These are phyloP conservation scores for Drosophila diplacantha DNA, from an alignment of 2,888 invertebrate genomes.

Conservation along the genomic window DNA sequence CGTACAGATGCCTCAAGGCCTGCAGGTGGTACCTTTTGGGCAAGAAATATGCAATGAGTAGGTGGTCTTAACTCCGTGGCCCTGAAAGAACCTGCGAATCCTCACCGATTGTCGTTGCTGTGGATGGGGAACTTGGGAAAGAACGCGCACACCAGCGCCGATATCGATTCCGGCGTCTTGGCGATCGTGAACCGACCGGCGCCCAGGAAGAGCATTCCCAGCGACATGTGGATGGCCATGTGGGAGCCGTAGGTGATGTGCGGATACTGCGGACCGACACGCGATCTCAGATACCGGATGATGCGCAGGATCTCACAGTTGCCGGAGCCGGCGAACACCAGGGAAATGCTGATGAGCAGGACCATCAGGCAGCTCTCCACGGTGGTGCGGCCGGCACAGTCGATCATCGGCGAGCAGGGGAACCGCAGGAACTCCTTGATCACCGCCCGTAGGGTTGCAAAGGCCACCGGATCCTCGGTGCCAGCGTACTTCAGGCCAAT, in stretches of 20 bases:
- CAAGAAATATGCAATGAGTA: slow-evolving; percentile 38
- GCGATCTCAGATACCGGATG: slow-evolving; percentile 89
- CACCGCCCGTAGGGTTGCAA: slow-evolving; percentile 81
- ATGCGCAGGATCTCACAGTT: slow-evolving; percentile 89
- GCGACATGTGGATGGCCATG: slow-evolving; percentile 96
- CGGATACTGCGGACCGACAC: slow-evolving; percentile 85
- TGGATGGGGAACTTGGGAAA: slow-evolving; percentile 98
- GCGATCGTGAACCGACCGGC: slow-evolving; percentile 92
- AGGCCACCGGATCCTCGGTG: slow-evolving; percentile 89
- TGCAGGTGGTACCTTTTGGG: slow-evolving; percentile 92
- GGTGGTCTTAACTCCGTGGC: background rate
- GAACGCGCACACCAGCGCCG: slow-evolving; percentile 93
- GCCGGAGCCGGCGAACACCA: slow-evolving; percentile 97
- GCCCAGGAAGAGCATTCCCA: slow-evolving; percentile 95
- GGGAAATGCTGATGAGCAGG: slow-evolving; percentile 83
- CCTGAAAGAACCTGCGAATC: background rate
- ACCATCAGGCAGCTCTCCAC: slow-evolving; percentile 93
- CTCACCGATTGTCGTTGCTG: slow-evolving; percentile 94
- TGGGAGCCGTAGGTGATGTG: slow-evolving; percentile 93
- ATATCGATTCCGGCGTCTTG: slow-evolving; percentile 90
- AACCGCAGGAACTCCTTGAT: slow-evolving; percentile 76
- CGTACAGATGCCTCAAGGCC: slow-evolving; percentile 97
- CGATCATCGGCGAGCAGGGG: slow-evolving; percentile 85
- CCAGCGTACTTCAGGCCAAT: slow-evolving; percentile 96
- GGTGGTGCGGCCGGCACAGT: slow-evolving; percentile 92